Percentiles rank a stretch among this genome's conserved stretches.
These are phyloP conservation scores for Anhinga anhinga DNA, from an alignment of 2,113 vertebrate genomes.

Conservation along the genomic window DNA sequence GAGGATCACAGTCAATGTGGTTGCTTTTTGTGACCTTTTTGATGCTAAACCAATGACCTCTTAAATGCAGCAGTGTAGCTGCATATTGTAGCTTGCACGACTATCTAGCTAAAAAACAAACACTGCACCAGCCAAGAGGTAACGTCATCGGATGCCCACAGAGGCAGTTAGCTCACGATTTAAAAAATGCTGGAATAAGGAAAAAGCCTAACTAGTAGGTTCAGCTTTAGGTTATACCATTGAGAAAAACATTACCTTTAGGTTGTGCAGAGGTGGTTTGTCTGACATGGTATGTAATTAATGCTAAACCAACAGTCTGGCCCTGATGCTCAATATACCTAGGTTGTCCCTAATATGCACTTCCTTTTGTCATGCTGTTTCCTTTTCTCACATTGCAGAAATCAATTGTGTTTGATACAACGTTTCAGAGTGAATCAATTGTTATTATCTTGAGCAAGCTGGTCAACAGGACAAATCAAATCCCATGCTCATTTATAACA, in stretches of 20 bases:
- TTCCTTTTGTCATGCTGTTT: not conserved
- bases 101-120: conserved; percentile 17
- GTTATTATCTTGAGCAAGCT: not conserved
- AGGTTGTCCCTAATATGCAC: not conserved
- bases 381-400: not conserved
- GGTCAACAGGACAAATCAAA: not conserved
- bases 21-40: conserved; percentile 59
- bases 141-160: not conserved
- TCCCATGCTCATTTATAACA: not conserved
- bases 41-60: conserved; percentile 60
- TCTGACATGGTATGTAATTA: not conserved
- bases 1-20: conserved; percentile 49
- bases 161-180: not conserved
- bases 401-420: not conserved
- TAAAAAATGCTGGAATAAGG: not conserved
- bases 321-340: not conserved
- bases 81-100: not conserved
- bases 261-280: not conserved
- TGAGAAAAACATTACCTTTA: not conserved
- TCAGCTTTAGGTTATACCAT: not conserved
- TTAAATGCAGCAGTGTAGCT: conserved; percentile 30
- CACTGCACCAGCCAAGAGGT: not conserved
- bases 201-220: not conserved
- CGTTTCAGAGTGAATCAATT: not conserved
- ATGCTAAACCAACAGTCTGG: not conserved